A percentile compares a stretch with the other conserved stretches of the same genome.
These are phyloP conservation scores for Xyrauchen texanus DNA, from an alignment of 2,113 vertebrate genomes.

Conservation along the genomic window DNA sequence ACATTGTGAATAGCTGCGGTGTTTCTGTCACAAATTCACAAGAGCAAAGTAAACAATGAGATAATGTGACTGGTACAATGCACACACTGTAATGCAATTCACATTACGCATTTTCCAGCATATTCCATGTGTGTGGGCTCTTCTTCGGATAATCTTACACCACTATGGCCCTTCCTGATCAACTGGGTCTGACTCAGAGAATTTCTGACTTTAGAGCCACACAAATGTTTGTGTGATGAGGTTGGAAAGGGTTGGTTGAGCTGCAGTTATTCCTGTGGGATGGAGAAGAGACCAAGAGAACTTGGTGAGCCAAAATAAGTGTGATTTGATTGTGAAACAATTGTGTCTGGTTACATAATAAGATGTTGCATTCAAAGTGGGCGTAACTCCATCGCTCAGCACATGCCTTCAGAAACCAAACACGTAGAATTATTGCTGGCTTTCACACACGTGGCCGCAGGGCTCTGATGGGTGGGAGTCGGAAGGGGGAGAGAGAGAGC, in stretches of 20 bases:
- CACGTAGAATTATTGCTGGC: constrained; percentile 57
- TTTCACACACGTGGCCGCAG: constrained; percentile 66
- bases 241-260: neutral
- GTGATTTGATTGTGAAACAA: constrained; percentile 77
- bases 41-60: neutral
- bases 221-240: constrained; percentile 22
- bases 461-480: constrained; percentile 52
- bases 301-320: constrained; percentile 67
- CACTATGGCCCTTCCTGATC: too few relatives aligned
- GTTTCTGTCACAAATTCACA: neutral
- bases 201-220: neutral
- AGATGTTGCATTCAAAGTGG: constrained; percentile 74
- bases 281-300: neutral
- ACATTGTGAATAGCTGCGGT: neutral
- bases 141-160: too few relatives aligned
- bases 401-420: constrained; percentile 52
- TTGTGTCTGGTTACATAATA: constrained; percentile 78
- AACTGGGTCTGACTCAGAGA: constrained; percentile 23
- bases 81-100: neutral
- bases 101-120: neutral
- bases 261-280: constrained; percentile 6
- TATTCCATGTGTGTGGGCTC: constrained; percentile 28
- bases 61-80: neutral
- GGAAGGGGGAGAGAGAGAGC: constrained; percentile 42
- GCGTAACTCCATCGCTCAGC: constrained; percentile 69